Evolutionary conservation across 2,888 invertebrate species (phyloP), one percentile per base, ranked within the genome.

Genomic region (Diadegma fenestrale): DNA sequence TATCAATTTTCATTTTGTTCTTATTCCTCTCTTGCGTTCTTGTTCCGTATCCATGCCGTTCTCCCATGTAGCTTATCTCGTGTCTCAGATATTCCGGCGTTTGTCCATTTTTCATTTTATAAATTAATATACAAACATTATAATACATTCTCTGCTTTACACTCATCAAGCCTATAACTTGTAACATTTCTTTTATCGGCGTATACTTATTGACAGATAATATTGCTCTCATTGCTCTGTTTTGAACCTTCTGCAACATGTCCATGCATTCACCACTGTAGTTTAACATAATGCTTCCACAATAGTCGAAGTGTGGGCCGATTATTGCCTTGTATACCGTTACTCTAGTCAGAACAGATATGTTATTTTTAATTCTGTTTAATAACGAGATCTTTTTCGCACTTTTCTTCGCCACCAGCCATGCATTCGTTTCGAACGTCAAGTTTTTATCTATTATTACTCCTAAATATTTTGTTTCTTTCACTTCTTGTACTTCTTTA

Each of bases 281-380:
- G 22, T 69, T 63, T 30, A 87, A 26, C 68, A 86, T 45, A n/a
- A 84, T n/a, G 33, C 79, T 80, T 17, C 76, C 66, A 58, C 84
- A 87, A 1, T n/a, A n/a, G n/a, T n/a, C n/a, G n/a, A n/a, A n/a
- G n/a, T n/a, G n/a, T n/a, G n/a, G n/a, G n/a, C n/a, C n/a, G n/a
- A n/a, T n/a, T n/a, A n/a, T n/a, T n/a, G n/a, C n/a, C n/a, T n/a
- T n/a, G n/a, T n/a, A n/a, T n/a, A n/a, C n/a, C n/a, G n/a, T n/a
- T n/a, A n/a, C n/a, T n/a, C n/a, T n/a, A n/a, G n/a, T n/a, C n/a
- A n/a, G n/a, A n/a, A n/a, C n/a, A n/a, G n/a, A n/a, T n/a, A n/a
- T n/a, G n/a, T n/a, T n/a, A n/a, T n/a, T n/a, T n/a, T n/a, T n/a
- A n/a, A n/a, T n/a, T n/a, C n/a, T n/a, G n/a, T n/a, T n/a, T n/a